Base-by-base conservation (phyloP, 2,797 vertebrate genomes). In the Hafferia zeledoni region DNA sequence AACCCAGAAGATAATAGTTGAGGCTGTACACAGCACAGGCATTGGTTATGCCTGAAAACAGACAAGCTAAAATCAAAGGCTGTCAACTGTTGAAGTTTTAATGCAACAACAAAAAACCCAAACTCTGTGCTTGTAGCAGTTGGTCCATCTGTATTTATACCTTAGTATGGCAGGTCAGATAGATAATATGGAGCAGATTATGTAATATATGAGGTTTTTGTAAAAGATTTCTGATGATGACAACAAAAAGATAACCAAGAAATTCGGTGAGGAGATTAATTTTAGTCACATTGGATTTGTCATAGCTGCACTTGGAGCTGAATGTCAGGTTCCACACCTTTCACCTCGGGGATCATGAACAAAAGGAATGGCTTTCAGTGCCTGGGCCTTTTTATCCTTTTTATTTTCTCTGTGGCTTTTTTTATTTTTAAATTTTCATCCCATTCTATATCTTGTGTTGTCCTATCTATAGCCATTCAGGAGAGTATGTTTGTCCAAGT, bases 281-380 rank as follows among this genome's bases (percentile, higher is more conserved):
- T 84, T 86, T 33, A 68, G 63, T 92, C 85, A 49, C 18, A 28
- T 65, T 89, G 53, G 10, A 78, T 96, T 87, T 92, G 56, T 93
- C 60, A 63, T 23, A n/a, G 28, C 52, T 89, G 44, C 17, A 13
- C 24, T 37, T 88, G 46, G 57, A 91, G 57, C n/a, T 60, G 20
- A 46, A 46, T 57, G 59, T 75, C 33, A 17, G 0, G 35, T 80
- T 61, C 41, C 6, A 31, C 39, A 84, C 63, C 28, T 95, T 90
- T 88, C 33, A 72, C 61, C 44, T 86, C 55, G 46, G 13, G 82
- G 61, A 50, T 57, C 7, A 15, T 0, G 0, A 79, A 79, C 33
- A 89, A 87, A 49, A 82, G 25, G 17, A 84, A 6, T 46, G 60
- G n/a, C 50, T 90, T 91, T 79, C 63, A 56, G 24, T 49, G 25